A percentile compares a stretch with the other conserved stretches of the same genome.
Conservation (phyloP, 2,888 invertebrate species). For the Lymantria monacha region DNA sequence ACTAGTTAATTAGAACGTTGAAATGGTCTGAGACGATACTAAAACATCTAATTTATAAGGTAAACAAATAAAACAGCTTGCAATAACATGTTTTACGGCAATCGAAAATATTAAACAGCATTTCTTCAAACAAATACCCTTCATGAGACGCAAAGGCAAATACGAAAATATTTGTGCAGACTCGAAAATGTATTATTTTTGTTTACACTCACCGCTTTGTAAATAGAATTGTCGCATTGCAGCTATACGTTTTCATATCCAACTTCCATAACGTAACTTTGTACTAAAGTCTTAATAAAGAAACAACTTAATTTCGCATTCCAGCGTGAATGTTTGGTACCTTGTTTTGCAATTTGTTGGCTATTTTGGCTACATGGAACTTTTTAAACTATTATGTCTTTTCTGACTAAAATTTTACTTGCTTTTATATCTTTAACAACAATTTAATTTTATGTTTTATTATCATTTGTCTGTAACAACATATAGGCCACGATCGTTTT, state of each 20-base stretch:
- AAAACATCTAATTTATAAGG: background rate
- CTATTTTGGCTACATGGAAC: slow-evolving; percentile 14
- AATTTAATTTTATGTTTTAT: slow-evolving; percentile 2
- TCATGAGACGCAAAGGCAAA: slow-evolving; percentile 7
- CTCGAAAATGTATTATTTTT: slow-evolving; percentile 15
- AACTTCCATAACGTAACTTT: slow-evolving; percentile 13
- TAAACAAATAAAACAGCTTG: background rate
- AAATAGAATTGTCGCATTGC: slow-evolving; percentile 32
- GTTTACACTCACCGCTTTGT: slow-evolving; percentile 14
- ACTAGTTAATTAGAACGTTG: background rate
- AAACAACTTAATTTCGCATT: slow-evolving; percentile 17
- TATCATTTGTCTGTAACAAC: too few species aligned
- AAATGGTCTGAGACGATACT: background rate
- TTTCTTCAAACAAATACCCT: slow-evolving; percentile 9
- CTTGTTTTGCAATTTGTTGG: slow-evolving; percentile 19
- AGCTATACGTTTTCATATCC: slow-evolving; percentile 21
- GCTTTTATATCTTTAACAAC: slow-evolving; percentile 6
- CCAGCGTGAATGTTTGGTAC: slow-evolving; percentile 17
- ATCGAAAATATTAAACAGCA: background rate
- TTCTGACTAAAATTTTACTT: slow-evolving; percentile 15
- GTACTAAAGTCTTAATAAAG: slow-evolving; percentile 12
- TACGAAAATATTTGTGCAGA: slow-evolving; percentile 17
- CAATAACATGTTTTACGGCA: background rate
- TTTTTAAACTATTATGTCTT: slow-evolving; percentile 23
- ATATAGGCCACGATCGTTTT: too few species aligned